These are phyloP conservation scores for Lasioglossum villosulum DNA, from an alignment of 2,888 invertebrate genomes.

Conservation along the genomic window DNA sequence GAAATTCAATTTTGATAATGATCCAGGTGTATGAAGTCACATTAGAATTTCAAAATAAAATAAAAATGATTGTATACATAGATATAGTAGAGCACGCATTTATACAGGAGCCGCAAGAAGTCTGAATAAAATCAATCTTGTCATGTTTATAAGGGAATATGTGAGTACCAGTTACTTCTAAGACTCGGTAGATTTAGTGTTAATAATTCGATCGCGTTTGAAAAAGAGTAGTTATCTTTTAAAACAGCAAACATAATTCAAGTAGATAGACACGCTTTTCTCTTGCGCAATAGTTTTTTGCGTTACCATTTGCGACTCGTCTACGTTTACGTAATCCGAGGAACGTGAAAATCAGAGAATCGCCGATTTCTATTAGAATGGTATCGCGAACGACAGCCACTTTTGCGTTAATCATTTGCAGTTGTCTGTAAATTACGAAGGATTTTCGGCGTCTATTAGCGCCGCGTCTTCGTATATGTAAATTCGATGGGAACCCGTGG, in stretches of 20 bases:
- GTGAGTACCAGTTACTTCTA: no score
- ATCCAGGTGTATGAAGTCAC: no score
- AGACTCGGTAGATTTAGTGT: no score
- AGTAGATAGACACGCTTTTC: background rate
- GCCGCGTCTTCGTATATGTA: background rate
- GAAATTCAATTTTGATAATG: no score
- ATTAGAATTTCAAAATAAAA: no score
- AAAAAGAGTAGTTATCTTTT: no score
- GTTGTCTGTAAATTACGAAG: conserved; percentile 18
- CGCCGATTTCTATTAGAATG: conserved; percentile 21
- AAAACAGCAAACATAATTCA: background rate
- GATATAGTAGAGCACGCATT: no score
- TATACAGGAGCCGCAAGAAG: no score
- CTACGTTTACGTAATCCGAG: background rate
- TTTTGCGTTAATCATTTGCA: conserved; percentile 39
- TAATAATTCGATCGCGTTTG: no score
- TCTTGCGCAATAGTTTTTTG: background rate
- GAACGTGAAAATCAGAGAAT: conserved; percentile 8
- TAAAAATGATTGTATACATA: no score
- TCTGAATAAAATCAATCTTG: no score
- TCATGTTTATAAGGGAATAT: no score
- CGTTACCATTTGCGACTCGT: background rate
- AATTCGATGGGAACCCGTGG: background rate
- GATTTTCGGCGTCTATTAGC: conserved; percentile 2
- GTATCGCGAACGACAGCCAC: conserved; percentile 18